Conservation (phyloP, 2,797 vertebrate species). For the Epinephelus malabaricus region DNA sequence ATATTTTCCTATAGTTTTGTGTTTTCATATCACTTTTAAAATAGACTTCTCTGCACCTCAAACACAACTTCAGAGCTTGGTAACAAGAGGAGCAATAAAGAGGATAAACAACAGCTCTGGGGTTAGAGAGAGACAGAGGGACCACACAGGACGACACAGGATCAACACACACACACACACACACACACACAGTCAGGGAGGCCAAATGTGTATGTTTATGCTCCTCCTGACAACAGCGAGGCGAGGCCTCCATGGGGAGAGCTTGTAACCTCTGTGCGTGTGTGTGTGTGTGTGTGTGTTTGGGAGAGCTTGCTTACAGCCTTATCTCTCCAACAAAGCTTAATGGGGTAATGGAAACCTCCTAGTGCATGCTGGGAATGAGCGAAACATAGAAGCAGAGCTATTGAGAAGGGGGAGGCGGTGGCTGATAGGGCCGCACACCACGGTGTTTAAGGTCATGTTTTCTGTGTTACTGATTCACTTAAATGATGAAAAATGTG, state of each 20-base stretch:
- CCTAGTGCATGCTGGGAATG: conserved; percentile 67
- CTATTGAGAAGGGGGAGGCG: conserved; percentile 22
- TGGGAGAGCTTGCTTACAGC: conserved; percentile 40
- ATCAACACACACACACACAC: conserved; percentile 8
- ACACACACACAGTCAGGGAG: conserved; percentile 17
- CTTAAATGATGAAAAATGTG: not conserved
- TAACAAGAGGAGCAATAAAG: conserved; percentile 32
- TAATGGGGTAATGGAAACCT: conserved; percentile 78
- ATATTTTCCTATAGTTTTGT: not conserved
- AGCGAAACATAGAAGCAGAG: conserved; percentile 38
- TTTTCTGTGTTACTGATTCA: not conserved
- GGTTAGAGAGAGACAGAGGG: conserved; percentile 35
- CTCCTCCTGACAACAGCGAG: conserved; percentile 67
- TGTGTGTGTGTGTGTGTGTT: conserved; percentile 37
- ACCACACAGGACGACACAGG: conserved; percentile 65
- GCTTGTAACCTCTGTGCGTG: conserved; percentile 39
- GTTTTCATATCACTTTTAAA: not conserved
- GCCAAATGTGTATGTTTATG: conserved; percentile 65
- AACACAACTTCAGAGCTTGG: conserved; percentile 12
- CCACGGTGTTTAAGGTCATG: not conserved
- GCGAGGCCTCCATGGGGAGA: conserved; percentile 56
- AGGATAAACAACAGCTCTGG: conserved; percentile 48
- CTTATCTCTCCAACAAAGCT: conserved; percentile 73
- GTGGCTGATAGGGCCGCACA: conserved; percentile 28
- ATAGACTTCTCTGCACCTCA: not conserved